Evolutionary conservation across 92 coral and sea anemone genomes (phyloP).

Genomic region (Epizoanthus ramosus): DNA sequence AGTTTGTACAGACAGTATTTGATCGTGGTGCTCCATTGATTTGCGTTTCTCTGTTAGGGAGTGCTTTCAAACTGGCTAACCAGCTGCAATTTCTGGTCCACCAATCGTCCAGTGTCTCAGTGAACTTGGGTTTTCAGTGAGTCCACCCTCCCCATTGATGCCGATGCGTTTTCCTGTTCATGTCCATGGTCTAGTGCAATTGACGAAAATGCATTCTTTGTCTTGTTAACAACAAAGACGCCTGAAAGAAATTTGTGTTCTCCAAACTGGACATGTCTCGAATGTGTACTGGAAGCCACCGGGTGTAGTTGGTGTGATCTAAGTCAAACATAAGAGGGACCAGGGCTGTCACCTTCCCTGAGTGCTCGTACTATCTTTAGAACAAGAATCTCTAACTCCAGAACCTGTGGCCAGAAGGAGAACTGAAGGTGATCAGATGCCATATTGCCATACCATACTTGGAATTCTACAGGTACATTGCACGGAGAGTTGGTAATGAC

Average conservation of each 20-base stretch:
- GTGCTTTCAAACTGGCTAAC: constrained; percentile 39
- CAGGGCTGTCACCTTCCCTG: constrained; percentile 52
- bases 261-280: constrained; percentile 56
- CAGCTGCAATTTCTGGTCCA: constrained; percentile 49
- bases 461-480: constrained; percentile 37
- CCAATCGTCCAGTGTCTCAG: constrained; percentile 48
- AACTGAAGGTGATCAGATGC: constrained; percentile 45
- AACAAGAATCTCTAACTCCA: constrained; percentile 43
- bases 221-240: constrained; percentile 66
- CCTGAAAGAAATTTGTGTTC: constrained; percentile 63
- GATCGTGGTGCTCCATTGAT: constrained; percentile 59
- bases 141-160: constrained; percentile 75
- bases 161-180: constrained; percentile 68
- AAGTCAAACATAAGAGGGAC: constrained; percentile 64
- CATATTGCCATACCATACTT: constrained; percentile 28
- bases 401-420: constrained; percentile 42
- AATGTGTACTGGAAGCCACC: constrained; percentile 71
- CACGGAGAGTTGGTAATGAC: not conserved
- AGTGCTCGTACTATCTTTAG: constrained; percentile 43
- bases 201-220: constrained; percentile 53
- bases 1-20: not conserved
- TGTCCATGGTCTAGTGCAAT: constrained; percentile 66
- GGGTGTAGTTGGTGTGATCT: constrained; percentile 60
- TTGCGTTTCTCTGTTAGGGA: constrained; percentile 13
- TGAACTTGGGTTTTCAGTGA: constrained; percentile 52